phyloP scores from a whole-genome alignment of 2,888 invertebrate species.

The Drosophila colorata region DNA sequence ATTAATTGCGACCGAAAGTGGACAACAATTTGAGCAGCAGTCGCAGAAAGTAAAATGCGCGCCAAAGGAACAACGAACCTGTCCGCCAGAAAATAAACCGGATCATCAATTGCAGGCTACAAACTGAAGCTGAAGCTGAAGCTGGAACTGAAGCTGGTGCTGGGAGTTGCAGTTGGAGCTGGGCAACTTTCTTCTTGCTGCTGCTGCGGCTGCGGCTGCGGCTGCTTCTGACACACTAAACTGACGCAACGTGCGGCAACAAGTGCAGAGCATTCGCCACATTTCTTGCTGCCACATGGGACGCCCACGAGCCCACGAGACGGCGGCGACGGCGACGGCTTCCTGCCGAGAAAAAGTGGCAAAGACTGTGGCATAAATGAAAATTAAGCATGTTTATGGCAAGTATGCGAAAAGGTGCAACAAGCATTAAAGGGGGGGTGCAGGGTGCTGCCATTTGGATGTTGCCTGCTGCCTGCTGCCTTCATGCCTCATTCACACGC shows the following conservation, averaged over 20 bases:
- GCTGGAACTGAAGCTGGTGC: slow-evolving; percentile 12
- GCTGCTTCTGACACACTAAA: slow-evolving; percentile 80
- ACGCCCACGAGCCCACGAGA: slow-evolving; percentile 67
- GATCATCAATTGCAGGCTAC: slow-evolving; percentile 58
- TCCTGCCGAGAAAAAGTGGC: slow-evolving; percentile 66
- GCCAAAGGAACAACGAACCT: slow-evolving; percentile 71
- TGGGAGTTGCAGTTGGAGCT: slow-evolving; percentile 9
- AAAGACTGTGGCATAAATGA: slow-evolving; percentile 67
- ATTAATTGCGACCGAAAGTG: slow-evolving; percentile 82
- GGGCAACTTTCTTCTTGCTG: slow-evolving; percentile 76
- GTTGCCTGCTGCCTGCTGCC: slow-evolving; percentile 1
- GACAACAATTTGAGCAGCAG: slow-evolving; percentile 74
- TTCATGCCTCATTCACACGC: slow-evolving; percentile 65
- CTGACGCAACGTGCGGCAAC: slow-evolving; percentile 80
- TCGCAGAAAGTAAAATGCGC: slow-evolving; percentile 77
- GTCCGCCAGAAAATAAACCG: slow-evolving; percentile 67
- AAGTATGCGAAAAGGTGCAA: slow-evolving; percentile 26
- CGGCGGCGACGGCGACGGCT: slow-evolving; percentile 41
- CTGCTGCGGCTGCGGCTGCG: slow-evolving; percentile 24
- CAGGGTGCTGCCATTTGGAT: too few species aligned
- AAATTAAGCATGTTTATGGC: slow-evolving; percentile 75
- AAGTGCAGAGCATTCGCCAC: slow-evolving; percentile 63
- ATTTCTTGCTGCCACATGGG: slow-evolving; percentile 30
- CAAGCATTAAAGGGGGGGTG: slow-evolving; percentile 19
- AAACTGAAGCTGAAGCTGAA: slow-evolving; percentile 10